Evolutionary conservation across 2,888 invertebrate genomes (phyloP).

Genomic region (Orgyia antiqua): DNA sequence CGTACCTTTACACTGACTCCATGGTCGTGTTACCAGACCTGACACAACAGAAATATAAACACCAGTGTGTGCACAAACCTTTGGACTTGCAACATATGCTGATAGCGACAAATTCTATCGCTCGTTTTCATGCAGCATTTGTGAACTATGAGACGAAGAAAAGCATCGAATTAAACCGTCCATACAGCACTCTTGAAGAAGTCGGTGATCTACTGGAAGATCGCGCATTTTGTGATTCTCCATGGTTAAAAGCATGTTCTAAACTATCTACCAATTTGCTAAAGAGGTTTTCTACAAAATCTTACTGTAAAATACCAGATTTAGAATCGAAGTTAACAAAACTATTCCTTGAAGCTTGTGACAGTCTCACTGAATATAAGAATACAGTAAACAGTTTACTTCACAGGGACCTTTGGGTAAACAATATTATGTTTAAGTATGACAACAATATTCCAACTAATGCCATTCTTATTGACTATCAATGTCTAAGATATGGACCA

Average conservation of each 20-base stretch:
- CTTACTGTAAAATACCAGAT: slow-evolving; percentile 20
- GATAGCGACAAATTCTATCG: slow-evolving; percentile 35
- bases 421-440: slow-evolving; percentile 60
- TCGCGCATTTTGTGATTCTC: slow-evolving; percentile 38
- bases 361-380: slow-evolving; percentile 32
- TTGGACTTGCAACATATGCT: slow-evolving; percentile 43
- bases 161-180: slow-evolving; percentile 11
- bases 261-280: slow-evolving; percentile 45
- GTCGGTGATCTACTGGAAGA: slow-evolving; percentile 38
- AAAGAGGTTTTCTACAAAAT: slow-evolving; percentile 40
- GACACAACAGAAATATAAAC: slow-evolving; percentile 40
- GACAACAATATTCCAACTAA: slow-evolving; percentile 35
- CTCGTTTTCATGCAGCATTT: slow-evolving; percentile 56
- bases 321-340: slow-evolving; percentile 34
- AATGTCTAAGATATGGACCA: slow-evolving; percentile 53
- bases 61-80: slow-evolving; percentile 26
- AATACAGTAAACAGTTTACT: slow-evolving; percentile 49
- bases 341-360: slow-evolving; percentile 40
- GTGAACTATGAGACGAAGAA: slow-evolving; percentile 45
- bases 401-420: slow-evolving; percentile 62
- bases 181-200: slow-evolving; percentile 36
- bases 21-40: slow-evolving; percentile 60
- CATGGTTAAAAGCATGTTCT: slow-evolving; percentile 45
- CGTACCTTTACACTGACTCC: slow-evolving; percentile 42
- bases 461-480: slow-evolving; percentile 55